Base-by-base conservation (phyloP, 1,140 invertebrate genomes). In the Lethocerus indicus region DNA sequence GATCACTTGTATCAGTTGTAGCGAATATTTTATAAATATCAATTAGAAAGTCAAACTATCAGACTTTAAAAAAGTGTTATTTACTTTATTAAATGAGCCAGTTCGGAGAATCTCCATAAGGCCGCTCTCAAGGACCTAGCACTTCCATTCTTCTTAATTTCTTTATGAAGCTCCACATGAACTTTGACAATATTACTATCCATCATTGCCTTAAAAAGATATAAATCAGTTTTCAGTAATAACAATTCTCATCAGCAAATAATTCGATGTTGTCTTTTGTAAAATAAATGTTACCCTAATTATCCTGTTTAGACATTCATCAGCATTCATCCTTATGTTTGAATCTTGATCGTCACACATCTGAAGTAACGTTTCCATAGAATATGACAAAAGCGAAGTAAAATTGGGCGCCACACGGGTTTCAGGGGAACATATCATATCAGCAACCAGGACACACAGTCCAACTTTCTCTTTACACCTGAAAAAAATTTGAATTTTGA, bases 231-330 rank as follows among this genome's bases (percentile, higher is more conserved):
- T n/a, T n/a, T n/a, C n/a, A n/a, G n/a, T n/a, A n/a, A n/a, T n/a
- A n/a, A n/a, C n/a, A n/a, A n/a, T n/a, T n/a, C n/a, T n/a, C n/a
- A n/a, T n/a, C n/a, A n/a, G n/a, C n/a, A n/a, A n/a, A n/a, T n/a
- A n/a, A n/a, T n/a, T n/a, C n/a, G n/a, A n/a, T n/a, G n/a, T n/a
- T n/a, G n/a, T n/a, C n/a, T n/a, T n/a, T n/a, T n/a, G n/a, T n/a
- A n/a, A n/a, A n/a, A n/a, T n/a, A n/a, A n/a, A n/a, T n/a, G 14
- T 44, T 44, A 44, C 79, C 64, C 81, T 75, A 57, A 85, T 81
- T 49, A 83, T 79, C 64, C 74, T 75, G 59, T 85, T 86, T 0
- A 88, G 66, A 60, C 79, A 82, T 65, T 87, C 84, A 64, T 86
- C 81, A 27, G 83, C 81, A 39, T 79, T 73, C 65, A 83, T 80